These are phyloP conservation scores for Pterophyllum scalare DNA, from an alignment of 2,113 vertebrate genomes.

Conservation along the genomic window DNA sequence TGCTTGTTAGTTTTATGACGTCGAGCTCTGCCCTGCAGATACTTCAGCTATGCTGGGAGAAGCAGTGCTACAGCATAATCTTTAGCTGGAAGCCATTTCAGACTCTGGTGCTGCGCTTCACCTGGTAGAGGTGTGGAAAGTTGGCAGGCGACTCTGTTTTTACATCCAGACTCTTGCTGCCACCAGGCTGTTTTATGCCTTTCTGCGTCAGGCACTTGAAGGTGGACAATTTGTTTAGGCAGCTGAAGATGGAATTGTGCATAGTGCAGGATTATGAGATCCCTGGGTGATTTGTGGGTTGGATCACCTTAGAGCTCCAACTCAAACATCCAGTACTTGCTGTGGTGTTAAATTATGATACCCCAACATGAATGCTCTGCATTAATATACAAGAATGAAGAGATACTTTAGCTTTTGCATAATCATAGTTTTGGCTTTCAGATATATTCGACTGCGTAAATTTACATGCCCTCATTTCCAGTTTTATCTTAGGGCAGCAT, in stretches of 20 bases:
- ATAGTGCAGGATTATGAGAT: conserved; percentile 77
- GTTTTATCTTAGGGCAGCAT: conserved; percentile 46
- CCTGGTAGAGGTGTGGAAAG: conserved; percentile 53
- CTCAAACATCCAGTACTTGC: conserved; percentile 44
- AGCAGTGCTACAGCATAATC: conserved; percentile 40
- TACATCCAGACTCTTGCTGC: conserved; percentile 59
- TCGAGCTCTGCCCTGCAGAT: conserved; percentile 65
- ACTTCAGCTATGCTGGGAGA: conserved; percentile 47
- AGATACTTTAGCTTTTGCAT: conserved; percentile 33
- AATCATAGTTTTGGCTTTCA: conserved; percentile 35
- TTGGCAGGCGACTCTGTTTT: conserved; percentile 40
- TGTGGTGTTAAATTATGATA: conserved; percentile 59
- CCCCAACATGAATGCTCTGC: conserved; percentile 35
- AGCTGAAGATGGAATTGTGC: conserved; percentile 76
- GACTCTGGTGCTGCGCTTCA: conserved; percentile 45
- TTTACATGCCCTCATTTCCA: conserved; percentile 23
- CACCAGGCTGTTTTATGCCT: conserved; percentile 71
- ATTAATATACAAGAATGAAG: conserved; percentile 46
- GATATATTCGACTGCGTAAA: conserved; percentile 35
- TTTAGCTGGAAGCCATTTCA: conserved; percentile 50
- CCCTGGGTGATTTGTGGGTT: conserved; percentile 75
- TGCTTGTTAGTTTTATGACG: conserved; percentile 77
- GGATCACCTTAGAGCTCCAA: conserved; percentile 53
- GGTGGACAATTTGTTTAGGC: conserved; percentile 78
- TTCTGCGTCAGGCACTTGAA: conserved; percentile 68